A percentile compares a stretch with the other conserved stretches of the same genome.
phyloP scores from a whole-genome alignment of 2,888 invertebrate species.

The Cenopis cana region DNA sequence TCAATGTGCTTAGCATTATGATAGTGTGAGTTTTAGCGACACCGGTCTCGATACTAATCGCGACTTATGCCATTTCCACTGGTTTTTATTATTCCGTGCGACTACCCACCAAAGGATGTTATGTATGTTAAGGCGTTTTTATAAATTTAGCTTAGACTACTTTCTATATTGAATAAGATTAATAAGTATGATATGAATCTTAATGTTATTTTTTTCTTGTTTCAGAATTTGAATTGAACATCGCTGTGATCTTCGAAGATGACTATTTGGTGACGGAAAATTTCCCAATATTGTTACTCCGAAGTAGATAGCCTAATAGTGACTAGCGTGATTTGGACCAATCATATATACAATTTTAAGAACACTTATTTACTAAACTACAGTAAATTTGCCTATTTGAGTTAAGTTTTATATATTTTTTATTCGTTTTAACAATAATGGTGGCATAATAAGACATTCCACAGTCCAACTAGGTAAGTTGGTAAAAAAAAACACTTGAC shows the following conservation, averaged over 20 bases:
- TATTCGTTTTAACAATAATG: too few species aligned
- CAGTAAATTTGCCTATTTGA: not conserved
- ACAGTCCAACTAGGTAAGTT: not conserved
- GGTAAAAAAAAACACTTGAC: not conserved
- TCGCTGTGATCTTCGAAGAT: constrained; percentile 96
- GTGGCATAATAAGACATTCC: not conserved
- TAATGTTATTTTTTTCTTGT: constrained; percentile 48
- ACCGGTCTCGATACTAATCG: too few species aligned
- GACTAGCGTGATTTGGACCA: constrained; percentile 6
- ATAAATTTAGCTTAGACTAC: too few species aligned
- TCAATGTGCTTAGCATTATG: too few species aligned
- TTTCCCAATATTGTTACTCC: constrained; percentile 89
- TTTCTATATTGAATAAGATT: too few species aligned
- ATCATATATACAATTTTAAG: not conserved
- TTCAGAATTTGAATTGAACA: constrained; percentile 97
- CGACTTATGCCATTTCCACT: too few species aligned
- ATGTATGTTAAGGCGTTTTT: too few species aligned
- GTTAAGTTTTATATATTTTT: not conserved
- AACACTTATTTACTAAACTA: constrained; percentile 16
- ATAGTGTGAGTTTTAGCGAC: too few species aligned
- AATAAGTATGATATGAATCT: too few species aligned
- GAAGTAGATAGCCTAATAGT: constrained; percentile 59
- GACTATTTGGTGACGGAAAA: constrained; percentile 98
- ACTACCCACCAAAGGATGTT: too few species aligned
- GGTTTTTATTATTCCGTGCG: too few species aligned